These are phyloP conservation scores for Cacajao melanocephalus DNA, from an alignment of 2,797 vertebrate genomes.

Conservation along the genomic window DNA sequence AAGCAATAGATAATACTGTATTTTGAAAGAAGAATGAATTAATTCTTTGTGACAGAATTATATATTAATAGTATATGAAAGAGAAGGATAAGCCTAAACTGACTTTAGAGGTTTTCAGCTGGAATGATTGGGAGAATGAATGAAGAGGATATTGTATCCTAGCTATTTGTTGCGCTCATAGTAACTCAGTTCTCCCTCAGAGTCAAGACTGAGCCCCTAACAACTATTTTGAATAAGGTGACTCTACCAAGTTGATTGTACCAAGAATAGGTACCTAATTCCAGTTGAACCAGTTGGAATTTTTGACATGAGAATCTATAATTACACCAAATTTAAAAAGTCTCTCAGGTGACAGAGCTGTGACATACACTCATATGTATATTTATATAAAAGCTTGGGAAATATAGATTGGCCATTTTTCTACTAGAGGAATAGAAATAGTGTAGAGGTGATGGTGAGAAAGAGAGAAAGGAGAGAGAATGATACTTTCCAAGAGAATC, in stretches of 20 bases:
- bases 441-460: background rate
- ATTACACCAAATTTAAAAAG: background rate
- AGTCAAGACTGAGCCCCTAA: background rate
- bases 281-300: background rate
- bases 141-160: background rate
- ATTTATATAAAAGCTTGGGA: background rate
- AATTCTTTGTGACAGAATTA: slow-evolving; percentile 23
- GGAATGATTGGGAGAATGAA: background rate
- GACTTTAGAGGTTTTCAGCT: background rate
- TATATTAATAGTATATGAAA: background rate
- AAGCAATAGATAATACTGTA: background rate
- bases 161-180: background rate
- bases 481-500: background rate
- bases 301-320: background rate
- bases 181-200: background rate
- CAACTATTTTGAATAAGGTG: slow-evolving; percentile 14
- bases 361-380: background rate
- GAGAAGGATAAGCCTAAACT: background rate
- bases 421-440: slow-evolving; percentile 1
- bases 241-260: slow-evolving; percentile 3
- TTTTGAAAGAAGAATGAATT: slow-evolving; percentile 30
- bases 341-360: background rate
- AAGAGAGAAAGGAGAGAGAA: background rate
- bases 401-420: background rate
- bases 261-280: background rate